Percentiles rank a stretch among this genome's conserved stretches.
These are phyloP conservation scores for Synodontis membranacea DNA, from an alignment of 2,113 vertebrate genomes.

Conservation along the genomic window DNA sequence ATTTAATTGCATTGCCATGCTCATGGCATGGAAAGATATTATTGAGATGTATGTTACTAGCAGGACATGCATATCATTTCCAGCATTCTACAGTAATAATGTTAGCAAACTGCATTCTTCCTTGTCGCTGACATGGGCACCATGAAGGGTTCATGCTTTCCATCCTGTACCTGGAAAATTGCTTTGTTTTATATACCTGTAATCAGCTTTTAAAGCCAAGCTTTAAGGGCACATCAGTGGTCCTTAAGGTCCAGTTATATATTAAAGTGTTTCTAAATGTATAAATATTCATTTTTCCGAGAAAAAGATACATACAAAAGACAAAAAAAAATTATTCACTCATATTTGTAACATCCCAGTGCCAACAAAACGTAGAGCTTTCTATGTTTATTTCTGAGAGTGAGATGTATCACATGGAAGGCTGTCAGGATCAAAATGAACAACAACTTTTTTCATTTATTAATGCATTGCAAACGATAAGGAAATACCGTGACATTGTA, in stretches of 20 bases:
- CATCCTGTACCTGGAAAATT: not conserved
- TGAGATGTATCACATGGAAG: not conserved
- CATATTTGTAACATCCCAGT: not conserved
- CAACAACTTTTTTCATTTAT: not conserved
- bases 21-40: not conserved
- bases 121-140: not conserved
- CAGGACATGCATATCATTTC: not conserved
- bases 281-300: not conserved
- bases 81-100: not conserved
- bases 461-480: not conserved
- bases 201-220: not conserved
- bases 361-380: not conserved
- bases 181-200: not conserved
- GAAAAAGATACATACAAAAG: not conserved
- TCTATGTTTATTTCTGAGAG: not conserved
- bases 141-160: not conserved
- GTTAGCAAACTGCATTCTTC: not conserved
- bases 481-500: not conserved
- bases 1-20: not conserved
- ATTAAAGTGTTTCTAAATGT: not conserved
- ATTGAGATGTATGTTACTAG: not conserved
- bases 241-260: not conserved
- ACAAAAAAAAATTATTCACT: not conserved
- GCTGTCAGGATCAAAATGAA: not conserved
- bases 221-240: not conserved